Evolutionary conservation across 1,140 invertebrate species (phyloP), one percentile per base, ranked within the genome.

Genomic region (Drosophila ohnishii): DNA sequence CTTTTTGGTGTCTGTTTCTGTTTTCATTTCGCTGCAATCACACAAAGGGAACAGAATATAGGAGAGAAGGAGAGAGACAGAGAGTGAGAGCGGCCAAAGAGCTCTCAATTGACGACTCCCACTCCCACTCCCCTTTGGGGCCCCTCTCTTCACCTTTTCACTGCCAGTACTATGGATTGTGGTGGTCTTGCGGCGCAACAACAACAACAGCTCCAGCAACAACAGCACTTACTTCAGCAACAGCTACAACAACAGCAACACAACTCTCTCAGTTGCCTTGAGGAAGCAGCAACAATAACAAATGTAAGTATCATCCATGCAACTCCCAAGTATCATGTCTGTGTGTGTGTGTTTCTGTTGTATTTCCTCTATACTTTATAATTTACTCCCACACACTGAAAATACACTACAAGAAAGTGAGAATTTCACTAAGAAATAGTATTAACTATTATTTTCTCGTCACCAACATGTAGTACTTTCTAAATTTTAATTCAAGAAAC

Each of bases 181-280:
- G 83, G 84, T 87, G 84, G 84, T 86, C 67, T 86, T 69, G 83
- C 83, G 75, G 83, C 83, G 63, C 82, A 86, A 78, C 82, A 82
- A 62, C 79, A 66, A 86, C 48, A 66, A 67, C 69, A 70, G 50
- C 56, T 39, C 37, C 60, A 58, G 47, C 62, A 75, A 51, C 73
- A 76, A 44, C 66, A 77, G 39, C 78, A 75, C 22, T 55, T 60
- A 61, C 60, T 64, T 44, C 79, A 65, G 66, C 82, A 75, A 50
- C 78, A 78, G 8, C 74, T 70, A 60, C 80, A 64, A 39, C 81
- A 76, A 25, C 79, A 83, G 35, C 80, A 78, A 66, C 80, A 83
- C 57, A 80, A 69, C 64, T 70, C 80, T 51, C 62, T 82, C 55
- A 82, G 75, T 71, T 82, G 80, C 76, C 83, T 86, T 78, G 83